Evolutionary conservation across 2,797 vertebrate species (phyloP).

Genomic region (Chiloscyllium punctatum): DNA sequence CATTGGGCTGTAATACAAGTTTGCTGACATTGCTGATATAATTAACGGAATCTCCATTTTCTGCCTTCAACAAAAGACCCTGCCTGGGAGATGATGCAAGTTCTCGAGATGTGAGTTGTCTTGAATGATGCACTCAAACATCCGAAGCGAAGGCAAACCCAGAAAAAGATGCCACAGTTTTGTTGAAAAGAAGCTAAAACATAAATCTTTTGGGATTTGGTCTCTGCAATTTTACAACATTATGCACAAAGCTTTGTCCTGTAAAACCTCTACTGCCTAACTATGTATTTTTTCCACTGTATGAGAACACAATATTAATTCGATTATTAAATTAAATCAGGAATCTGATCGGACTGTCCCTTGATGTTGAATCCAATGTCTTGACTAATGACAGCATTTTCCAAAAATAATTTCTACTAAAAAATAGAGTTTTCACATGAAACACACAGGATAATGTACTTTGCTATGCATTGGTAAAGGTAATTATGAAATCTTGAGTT

Average conservation of each 20-base stretch:
- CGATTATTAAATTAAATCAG: not conserved
- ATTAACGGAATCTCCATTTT: not conserved
- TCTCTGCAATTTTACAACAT: not conserved
- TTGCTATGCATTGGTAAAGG: not conserved
- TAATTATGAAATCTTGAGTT: not conserved
- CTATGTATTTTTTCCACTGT: not conserved
- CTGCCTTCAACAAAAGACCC: not conserved
- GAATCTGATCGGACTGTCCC: not conserved
- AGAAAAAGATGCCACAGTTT: not conserved
- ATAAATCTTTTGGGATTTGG: not conserved
- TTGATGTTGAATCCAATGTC: not conserved
- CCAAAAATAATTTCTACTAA: not conserved
- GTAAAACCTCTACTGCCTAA: not conserved
- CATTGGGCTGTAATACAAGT: not conserved
- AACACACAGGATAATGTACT: not conserved
- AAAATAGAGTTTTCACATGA: not conserved
- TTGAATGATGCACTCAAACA: not conserved
- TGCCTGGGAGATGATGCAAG: not conserved
- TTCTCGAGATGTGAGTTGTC: not conserved
- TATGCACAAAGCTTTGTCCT: not conserved
- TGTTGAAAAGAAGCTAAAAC: not conserved
- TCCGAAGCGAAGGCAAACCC: not conserved
- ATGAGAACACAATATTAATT: not conserved
- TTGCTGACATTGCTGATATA: not conserved
- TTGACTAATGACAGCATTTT: not conserved